Evolutionary conservation across 2,113 vertebrate genomes (phyloP).

Genomic region (Andinoacara biseriatus): DNA sequence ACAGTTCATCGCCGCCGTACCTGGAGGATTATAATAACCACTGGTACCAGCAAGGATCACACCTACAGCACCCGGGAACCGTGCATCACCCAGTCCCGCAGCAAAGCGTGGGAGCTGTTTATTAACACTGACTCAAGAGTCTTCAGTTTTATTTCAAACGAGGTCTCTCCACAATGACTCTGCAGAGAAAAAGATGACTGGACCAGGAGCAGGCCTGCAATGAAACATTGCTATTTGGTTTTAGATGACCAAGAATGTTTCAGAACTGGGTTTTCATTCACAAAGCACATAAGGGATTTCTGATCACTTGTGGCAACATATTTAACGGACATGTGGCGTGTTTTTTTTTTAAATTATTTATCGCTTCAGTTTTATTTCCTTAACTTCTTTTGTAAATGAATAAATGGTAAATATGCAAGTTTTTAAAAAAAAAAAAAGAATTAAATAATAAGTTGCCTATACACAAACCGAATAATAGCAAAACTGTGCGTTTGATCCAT

Average conservation of each 20-base stretch:
- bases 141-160: conserved; percentile 26
- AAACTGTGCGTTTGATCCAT: conserved; percentile 66
- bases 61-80: conserved; percentile 87
- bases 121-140: conserved; percentile 81
- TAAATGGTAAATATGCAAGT: conserved; percentile 57
- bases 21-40: conserved; percentile 93
- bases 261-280: conserved; percentile 47
- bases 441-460: conserved; percentile 39
- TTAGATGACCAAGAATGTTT: conserved; percentile 60
- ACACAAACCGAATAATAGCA: conserved; percentile 55
- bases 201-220: conserved; percentile 55
- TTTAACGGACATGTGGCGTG: conserved; percentile 79
- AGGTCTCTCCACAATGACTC: conserved; percentile 71
- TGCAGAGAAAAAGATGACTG: conserved; percentile 43
- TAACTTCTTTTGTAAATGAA: conserved; percentile 71
- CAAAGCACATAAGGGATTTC: conserved; percentile 73
- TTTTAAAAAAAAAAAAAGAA: conserved; percentile 24
- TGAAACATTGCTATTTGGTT: conserved; percentile 45
- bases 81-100: conserved; percentile 91
- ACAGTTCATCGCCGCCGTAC: conserved; percentile 91
- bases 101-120: conserved; percentile 90
- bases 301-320: conserved; percentile 72
- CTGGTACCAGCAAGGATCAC: conserved; percentile 94
- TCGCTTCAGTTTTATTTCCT: conserved; percentile 71
- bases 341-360: conserved; percentile 79